Evolutionary conservation across 2,888 invertebrate genomes (phyloP).

Genomic region (Himalopsyche kuldschensis): DNA sequence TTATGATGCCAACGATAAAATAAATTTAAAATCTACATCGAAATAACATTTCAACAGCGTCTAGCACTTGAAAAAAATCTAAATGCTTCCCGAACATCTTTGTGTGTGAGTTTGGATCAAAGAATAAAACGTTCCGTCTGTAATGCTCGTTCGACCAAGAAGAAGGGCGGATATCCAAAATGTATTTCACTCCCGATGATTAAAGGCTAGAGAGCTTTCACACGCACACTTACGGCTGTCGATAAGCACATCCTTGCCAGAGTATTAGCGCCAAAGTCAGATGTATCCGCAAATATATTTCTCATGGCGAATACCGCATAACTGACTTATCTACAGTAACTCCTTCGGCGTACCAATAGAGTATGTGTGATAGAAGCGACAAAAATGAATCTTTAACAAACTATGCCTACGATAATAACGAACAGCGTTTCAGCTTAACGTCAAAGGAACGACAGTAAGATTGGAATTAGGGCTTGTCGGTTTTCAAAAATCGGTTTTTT

Average conservation of each 20-base stretch:
- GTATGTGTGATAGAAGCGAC: background rate
- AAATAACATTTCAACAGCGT: too few relatives aligned
- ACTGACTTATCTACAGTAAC: background rate
- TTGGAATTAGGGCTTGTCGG: too few relatives aligned
- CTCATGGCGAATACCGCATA: background rate
- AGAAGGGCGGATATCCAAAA: background rate
- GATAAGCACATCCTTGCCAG: background rate
- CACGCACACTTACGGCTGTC: background rate
- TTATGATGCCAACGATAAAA: too few relatives aligned
- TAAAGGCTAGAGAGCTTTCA: background rate
- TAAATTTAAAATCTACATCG: too few relatives aligned
- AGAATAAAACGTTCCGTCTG: background rate
- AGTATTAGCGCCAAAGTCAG: background rate
- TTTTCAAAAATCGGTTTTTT: too few relatives aligned
- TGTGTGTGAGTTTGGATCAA: background rate
- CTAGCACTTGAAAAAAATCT: background rate
- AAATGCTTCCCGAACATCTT: background rate
- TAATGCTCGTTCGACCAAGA: background rate
- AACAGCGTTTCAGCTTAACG: too few relatives aligned
- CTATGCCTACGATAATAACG: too few relatives aligned
- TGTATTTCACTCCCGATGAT: background rate
- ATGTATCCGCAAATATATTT: background rate
- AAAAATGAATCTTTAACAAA: background rate
- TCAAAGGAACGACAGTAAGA: too few relatives aligned
- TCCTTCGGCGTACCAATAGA: background rate